These are phyloP conservation scores for Sisor rabdophorus DNA, from an alignment of 2,113 vertebrate genomes.

Conservation along the genomic window DNA sequence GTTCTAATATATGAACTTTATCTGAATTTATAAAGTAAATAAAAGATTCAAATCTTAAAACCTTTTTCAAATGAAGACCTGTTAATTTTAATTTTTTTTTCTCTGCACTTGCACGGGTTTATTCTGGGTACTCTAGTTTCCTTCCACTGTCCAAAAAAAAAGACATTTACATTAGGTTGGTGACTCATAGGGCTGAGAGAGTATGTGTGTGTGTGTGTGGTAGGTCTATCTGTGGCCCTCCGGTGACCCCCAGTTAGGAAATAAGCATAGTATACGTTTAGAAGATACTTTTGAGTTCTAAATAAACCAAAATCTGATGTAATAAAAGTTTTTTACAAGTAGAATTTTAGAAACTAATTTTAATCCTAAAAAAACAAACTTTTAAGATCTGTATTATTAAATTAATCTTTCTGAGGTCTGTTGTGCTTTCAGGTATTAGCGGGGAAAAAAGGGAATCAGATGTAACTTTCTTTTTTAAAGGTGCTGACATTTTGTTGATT, in stretches of 20 bases:
- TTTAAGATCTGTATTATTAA: background rate
- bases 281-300: no score
- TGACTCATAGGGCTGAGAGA: no score
- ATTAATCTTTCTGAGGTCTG: background rate
- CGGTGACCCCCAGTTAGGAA: no score
- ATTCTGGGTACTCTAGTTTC: no score
- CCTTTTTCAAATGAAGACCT: background rate
- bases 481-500: conserved; percentile 27
- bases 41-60: background rate
- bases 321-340: background rate
- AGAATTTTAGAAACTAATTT: background rate
- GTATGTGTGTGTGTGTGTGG: no score
- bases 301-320: background rate
- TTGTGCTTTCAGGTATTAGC: conserved; percentile 16
- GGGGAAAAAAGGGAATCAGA: background rate
- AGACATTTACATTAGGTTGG: no score
- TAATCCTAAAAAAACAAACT: conserved; percentile 12
- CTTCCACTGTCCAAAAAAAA: no score
- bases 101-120: no score
- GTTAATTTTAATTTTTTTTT: background rate
- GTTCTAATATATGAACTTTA: background rate
- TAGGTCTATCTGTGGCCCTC: no score
- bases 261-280: no score
- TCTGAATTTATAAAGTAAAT: background rate
- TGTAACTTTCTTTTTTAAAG: conserved; percentile 11